Base-by-base conservation (phyloP, 2,888 invertebrate genomes). In the Drosophila kambysellisi region DNA sequence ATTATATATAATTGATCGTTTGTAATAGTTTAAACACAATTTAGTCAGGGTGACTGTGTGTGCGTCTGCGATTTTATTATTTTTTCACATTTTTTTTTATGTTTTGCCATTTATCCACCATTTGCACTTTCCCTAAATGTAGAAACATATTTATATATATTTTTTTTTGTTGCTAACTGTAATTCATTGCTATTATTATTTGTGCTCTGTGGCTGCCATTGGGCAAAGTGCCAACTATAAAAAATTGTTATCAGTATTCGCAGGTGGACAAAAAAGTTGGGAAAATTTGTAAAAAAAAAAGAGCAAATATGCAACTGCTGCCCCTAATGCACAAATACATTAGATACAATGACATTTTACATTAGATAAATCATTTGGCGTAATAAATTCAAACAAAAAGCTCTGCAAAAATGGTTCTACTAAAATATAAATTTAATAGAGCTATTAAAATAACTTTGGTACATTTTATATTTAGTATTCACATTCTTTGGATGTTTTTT, bases 161-260 rank as follows among this genome's bases (percentile, higher is more conserved):
- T 39, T 54, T 39, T 54, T 50, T 41, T 33, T 74, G 74, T 81
- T 74, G 69, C 69, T 68, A 76, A 80, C 69, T 66, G 72, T 82
- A 86, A 84, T 84, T 84, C 86, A 83, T 83, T 71, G 80, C 78
- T 82, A 74, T 76, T 82, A 74, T 76, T 79, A 70, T 70, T 76
- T 81, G 76, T 67, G 71, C 73, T 70, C 75, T 80, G 74, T 53
- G 53, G 57, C 53, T 54, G 78, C 79, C 51, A 53, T 69, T 77
- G 79, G 85, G 86, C 82, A 81, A 76, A 72, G 53, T 74, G 81
- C 86, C 83, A 86, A 81, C 69, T 65, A 59, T 69, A 59, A 65
- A 70, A 51, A 51, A 73, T 66, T 58, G 67, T 74, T 81, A 76
- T 82, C 79, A 79, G 67, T 57, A 53, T 54, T 63, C 41, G 57